Evolutionary conservation across 2,888 invertebrate species (phyloP).

Genomic region (Meta bourneti): DNA sequence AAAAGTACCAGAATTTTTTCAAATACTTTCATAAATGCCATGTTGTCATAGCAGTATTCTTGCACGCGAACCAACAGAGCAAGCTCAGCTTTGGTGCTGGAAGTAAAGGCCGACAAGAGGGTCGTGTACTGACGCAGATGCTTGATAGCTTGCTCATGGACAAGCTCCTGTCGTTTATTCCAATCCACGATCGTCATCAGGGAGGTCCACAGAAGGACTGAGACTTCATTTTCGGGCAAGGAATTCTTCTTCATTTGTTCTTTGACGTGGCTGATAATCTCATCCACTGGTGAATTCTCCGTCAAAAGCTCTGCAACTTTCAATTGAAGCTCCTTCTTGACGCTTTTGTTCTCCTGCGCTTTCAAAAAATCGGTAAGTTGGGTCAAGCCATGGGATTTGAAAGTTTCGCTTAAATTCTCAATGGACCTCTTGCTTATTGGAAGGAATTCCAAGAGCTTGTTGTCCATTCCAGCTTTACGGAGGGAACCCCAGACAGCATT

Average conservation of each 20-base stretch:
- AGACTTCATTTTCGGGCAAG: slow-evolving; percentile 94
- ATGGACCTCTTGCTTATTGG: slow-evolving; percentile 96
- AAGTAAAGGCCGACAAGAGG: slow-evolving; percentile 92
- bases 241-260: slow-evolving; percentile 91
- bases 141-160: slow-evolving; percentile 94
- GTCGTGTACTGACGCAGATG: slow-evolving; percentile 86
- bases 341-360: slow-evolving; percentile 86
- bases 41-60: slow-evolving; percentile 99
- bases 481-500: slow-evolving; percentile 91
- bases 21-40: slow-evolving; percentile 99
- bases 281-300: slow-evolving; percentile 91
- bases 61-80: slow-evolving; percentile 94
- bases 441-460: slow-evolving; percentile 88
- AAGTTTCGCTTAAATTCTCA: slow-evolving; percentile 89
- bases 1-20: slow-evolving; percentile 97
- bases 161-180: slow-evolving; percentile 98
- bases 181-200: slow-evolving; percentile 97
- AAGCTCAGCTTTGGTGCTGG: slow-evolving; percentile 91
- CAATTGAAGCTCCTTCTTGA: slow-evolving; percentile 88
- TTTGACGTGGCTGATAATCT: slow-evolving; percentile 89
- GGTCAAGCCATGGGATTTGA: slow-evolving; percentile 89
- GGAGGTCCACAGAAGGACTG: slow-evolving; percentile 94
- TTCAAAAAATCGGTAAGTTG: slow-evolving; percentile 86
- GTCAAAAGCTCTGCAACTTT: slow-evolving; percentile 91
- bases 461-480: slow-evolving; percentile 90